Evolutionary conservation across 2,888 invertebrate species (phyloP).

Genomic region (Drosophila yooni): DNA sequence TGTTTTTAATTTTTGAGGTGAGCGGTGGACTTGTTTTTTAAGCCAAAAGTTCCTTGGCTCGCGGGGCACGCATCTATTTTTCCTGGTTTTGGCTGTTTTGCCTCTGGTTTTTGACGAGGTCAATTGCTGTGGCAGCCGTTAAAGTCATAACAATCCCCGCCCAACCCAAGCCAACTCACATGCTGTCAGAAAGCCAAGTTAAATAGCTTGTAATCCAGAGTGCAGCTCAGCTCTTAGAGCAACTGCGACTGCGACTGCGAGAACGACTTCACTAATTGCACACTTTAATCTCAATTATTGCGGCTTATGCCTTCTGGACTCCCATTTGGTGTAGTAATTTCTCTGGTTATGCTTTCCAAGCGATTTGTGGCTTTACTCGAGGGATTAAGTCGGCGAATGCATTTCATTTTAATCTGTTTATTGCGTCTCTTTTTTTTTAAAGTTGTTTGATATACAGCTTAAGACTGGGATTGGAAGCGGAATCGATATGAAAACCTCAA

Average conservation of each 20-base stretch:
- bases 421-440: background rate
- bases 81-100: background rate
- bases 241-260: slow-evolving; percentile 39
- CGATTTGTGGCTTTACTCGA: slow-evolving; percentile 10
- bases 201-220: slow-evolving; percentile 68
- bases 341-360: slow-evolving; percentile 7
- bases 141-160: slow-evolving; percentile 23
- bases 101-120: slow-evolving; percentile 28
- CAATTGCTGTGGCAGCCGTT: slow-evolving; percentile 12
- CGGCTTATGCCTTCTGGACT: slow-evolving; percentile 55
- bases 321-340: slow-evolving; percentile 10
- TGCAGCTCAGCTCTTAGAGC: slow-evolving; percentile 25
- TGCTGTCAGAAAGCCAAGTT: slow-evolving; percentile 37
- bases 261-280: slow-evolving; percentile 66
- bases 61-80: slow-evolving; percentile 12
- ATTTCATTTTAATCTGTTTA: slow-evolving; percentile 25
- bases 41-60: slow-evolving; percentile 27
- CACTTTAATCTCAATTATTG: slow-evolving; percentile 77
- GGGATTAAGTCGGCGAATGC: slow-evolving; percentile 25
- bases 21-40: slow-evolving; percentile 34
- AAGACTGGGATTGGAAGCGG: background rate
- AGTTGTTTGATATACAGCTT: background rate
- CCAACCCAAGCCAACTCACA: slow-evolving; percentile 10
- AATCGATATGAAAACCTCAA: background rate
- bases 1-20: slow-evolving; percentile 16